phyloP scores from a whole-genome alignment of 2,888 invertebrate genomes.

The Cephonodes hylas region DNA sequence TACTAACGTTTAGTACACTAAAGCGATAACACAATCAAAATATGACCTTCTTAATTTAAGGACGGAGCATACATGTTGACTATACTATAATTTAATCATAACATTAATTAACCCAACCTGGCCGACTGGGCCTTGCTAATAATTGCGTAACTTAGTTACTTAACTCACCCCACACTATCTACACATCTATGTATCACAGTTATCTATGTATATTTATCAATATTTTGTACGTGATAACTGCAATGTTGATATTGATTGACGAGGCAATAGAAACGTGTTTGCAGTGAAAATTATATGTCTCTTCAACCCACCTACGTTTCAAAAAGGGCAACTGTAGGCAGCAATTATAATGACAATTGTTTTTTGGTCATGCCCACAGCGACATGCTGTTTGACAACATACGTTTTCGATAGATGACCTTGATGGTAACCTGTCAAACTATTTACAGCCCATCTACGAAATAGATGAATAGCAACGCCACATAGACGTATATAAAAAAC shows the following conservation, averaged over 20 bases:
- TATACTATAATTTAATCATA: conserved; percentile 21
- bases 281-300: not conserved
- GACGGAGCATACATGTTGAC: conserved; percentile 12
- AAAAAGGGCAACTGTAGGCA: not conserved
- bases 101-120: conserved; percentile 21
- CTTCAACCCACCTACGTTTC: not conserved
- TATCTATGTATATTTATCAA: not conserved
- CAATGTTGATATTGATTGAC: not conserved
- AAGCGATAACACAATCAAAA: conserved; percentile 10
- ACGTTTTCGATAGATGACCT: not conserved
- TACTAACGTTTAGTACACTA: no score
- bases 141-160: conserved; percentile 17
- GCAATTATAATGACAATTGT: not conserved
- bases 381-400: not conserved
- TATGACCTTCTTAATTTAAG: conserved; percentile 13
- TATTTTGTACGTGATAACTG: not conserved
- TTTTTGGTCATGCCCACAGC: not conserved
- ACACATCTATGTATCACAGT: no score
- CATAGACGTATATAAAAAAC: not conserved
- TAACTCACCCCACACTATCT: conserved; percentile 11
- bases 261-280: not conserved
- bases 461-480: not conserved
- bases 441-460: not conserved
- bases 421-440: not conserved
- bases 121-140: conserved; percentile 20